phyloP scores from a whole-genome alignment of 2,797 vertebrate genomes.

The Propithecus deckenii region DNA sequence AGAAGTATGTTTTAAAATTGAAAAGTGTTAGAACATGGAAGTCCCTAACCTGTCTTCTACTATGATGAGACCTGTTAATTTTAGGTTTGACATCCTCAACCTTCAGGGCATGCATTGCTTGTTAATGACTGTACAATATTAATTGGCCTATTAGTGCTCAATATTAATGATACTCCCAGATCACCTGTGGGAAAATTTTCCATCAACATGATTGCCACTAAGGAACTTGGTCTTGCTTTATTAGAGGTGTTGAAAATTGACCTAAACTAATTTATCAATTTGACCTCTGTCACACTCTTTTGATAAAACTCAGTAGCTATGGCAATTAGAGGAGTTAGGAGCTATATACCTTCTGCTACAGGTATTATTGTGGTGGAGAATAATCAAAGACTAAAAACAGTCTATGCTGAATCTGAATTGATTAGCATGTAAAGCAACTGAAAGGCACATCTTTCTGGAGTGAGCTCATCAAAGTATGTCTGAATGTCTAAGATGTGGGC shows the following conservation, averaged over 20 bases:
- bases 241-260: not conserved
- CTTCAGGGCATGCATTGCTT: not conserved
- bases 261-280: constrained; percentile 43
- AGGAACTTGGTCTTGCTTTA: constrained; percentile 19
- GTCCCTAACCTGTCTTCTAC: not conserved
- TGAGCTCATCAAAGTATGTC: not conserved
- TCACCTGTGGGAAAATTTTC: not conserved
- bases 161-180: not conserved
- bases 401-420: not conserved
- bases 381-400: constrained; percentile 4
- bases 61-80: not conserved
- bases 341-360: not conserved
- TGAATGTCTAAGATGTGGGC: not conserved
- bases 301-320: not conserved
- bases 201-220: not conserved
- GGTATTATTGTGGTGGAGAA: not conserved
- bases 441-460: not conserved
- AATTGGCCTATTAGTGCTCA: not conserved
- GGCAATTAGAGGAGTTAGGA: constrained; percentile 22
- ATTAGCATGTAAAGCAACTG: constrained; percentile 33
- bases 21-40: not conserved
- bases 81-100: constrained; percentile 4
- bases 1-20: not conserved
- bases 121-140: not conserved
- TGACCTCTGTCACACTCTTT: not conserved